Evolutionary conservation across 2,888 invertebrate species (phyloP).

Genomic region (Cerastis leucographa): DNA sequence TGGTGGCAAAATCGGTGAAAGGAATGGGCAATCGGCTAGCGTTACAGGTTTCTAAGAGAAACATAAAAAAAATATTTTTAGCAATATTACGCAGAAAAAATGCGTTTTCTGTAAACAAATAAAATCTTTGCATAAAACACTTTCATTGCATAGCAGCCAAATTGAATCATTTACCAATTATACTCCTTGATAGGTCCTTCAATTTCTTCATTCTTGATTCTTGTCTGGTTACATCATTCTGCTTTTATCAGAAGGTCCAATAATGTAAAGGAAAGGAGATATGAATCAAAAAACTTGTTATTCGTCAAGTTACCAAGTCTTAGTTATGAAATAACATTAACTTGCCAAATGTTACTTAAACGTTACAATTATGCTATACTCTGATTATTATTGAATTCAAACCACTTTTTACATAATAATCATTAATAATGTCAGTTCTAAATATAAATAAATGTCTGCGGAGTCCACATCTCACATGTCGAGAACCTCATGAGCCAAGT

Average conservation of each 20-base stretch:
- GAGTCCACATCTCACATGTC: background rate
- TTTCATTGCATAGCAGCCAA: background rate
- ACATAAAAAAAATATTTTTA: conserved; percentile 13
- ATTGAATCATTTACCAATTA: conserved; percentile 19
- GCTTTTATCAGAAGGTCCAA: background rate
- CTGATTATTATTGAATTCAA: background rate
- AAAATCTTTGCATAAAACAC: background rate
- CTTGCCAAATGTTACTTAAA: background rate
- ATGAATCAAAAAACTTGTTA: background rate
- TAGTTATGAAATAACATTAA: background rate
- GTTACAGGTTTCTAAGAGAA: background rate
- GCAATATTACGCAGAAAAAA: background rate
- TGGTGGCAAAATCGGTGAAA: conserved; percentile 39
- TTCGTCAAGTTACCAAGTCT: background rate
- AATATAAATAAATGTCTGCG: background rate
- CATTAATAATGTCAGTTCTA: background rate
- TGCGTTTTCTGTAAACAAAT: background rate
- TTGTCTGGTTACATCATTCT: conserved; percentile 18
- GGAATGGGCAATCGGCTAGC: background rate
- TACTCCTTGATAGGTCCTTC: background rate
- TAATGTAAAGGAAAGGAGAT: background rate
- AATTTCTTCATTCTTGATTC: conserved; percentile 8
- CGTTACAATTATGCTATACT: background rate
- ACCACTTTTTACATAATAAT: background rate
- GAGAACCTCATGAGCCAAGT: background rate